Conservation (phyloP, 1,140 invertebrate genomes). For the Acromyrmex heyeri region DNA sequence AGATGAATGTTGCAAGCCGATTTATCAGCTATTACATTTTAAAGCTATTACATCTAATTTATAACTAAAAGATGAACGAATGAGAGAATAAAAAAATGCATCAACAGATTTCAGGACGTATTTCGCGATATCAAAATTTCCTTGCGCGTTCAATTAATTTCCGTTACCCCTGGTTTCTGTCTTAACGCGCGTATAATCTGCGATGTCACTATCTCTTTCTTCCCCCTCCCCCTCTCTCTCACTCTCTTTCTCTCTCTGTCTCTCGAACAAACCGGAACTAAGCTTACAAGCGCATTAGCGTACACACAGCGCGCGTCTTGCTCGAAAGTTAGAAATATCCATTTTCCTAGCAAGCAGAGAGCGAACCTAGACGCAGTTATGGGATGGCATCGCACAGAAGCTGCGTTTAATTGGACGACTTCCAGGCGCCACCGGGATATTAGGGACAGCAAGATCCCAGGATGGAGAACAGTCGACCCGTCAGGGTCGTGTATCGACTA, state of each 20-base stretch:
- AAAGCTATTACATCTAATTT: not conserved
- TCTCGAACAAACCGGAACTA: constrained; percentile 27
- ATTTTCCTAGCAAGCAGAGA: constrained; percentile 58
- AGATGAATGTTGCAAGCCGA: not conserved
- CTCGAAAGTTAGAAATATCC: constrained; percentile 72
- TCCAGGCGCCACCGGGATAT: constrained; percentile 71
- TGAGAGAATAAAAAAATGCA: not conserved
- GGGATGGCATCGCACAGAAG: constrained; percentile 61
- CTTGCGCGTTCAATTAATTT: constrained; percentile 29
- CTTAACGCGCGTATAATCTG: constrained; percentile 46
- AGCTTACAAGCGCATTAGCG: constrained; percentile 68
- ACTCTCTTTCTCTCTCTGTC: not conserved
- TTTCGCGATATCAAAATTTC: constrained; percentile 24
- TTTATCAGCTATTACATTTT: not conserved
- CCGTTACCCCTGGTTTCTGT: constrained; percentile 19
- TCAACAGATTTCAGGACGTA: not conserved
- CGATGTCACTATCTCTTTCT: constrained; percentile 5
- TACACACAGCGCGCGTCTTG: constrained; percentile 55
- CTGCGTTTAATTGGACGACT: constrained; percentile 81
- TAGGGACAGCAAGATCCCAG: constrained; percentile 28
- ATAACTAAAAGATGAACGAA: not conserved
- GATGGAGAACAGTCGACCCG: constrained; percentile 29
- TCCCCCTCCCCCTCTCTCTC: constrained; percentile 4
- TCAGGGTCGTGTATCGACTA: constrained; percentile 76
- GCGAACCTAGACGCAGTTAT: constrained; percentile 31